phyloP scores from a whole-genome alignment of 30 jellyfish, hydroid and myxozoan species.

The Haliclystus octoradiatus region DNA sequence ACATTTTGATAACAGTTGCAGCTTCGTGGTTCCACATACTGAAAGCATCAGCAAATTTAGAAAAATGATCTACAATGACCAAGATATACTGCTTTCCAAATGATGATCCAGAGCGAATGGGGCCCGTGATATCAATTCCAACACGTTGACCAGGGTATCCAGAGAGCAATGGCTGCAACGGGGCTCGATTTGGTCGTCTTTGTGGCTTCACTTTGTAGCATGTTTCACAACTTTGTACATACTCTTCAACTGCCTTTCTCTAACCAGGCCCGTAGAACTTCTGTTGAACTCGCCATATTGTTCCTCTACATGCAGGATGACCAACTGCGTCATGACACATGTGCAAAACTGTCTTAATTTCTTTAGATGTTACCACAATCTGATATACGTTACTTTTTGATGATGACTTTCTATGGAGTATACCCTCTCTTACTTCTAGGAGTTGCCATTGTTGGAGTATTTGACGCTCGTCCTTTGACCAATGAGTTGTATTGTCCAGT shows the following conservation, averaged over 20 bases:
- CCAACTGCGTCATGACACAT: no score
- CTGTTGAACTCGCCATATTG: no score
- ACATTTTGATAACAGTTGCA: slow-evolving; percentile 15
- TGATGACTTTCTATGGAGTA: no score
- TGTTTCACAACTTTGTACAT: slow-evolving; percentile 8
- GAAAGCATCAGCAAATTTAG: slow-evolving; percentile 43
- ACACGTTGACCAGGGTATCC: slow-evolving; percentile 26
- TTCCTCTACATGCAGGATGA: no score
- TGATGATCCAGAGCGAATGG: slow-evolving; percentile 38
- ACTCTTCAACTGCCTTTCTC: slow-evolving; percentile 7
- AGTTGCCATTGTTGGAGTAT: no score
- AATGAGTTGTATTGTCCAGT: no score
- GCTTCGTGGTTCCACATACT: slow-evolving; percentile 23
- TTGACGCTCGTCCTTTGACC: no score
- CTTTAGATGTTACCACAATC: no score
- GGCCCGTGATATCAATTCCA: slow-evolving; percentile 36
- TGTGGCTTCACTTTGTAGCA: slow-evolving; percentile 16
- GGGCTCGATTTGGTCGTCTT: slow-evolving; percentile 17
- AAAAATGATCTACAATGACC: slow-evolving; percentile 42
- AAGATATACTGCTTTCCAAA: slow-evolving; percentile 37
- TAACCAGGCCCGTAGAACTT: no score
- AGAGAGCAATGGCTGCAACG: slow-evolving; percentile 16
- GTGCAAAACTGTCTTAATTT: no score
- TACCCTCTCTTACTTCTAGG: no score
- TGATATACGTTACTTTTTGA: no score